phyloP scores from a whole-genome alignment of 1,140 invertebrate genomes.

The Radopholus similis region DNA sequence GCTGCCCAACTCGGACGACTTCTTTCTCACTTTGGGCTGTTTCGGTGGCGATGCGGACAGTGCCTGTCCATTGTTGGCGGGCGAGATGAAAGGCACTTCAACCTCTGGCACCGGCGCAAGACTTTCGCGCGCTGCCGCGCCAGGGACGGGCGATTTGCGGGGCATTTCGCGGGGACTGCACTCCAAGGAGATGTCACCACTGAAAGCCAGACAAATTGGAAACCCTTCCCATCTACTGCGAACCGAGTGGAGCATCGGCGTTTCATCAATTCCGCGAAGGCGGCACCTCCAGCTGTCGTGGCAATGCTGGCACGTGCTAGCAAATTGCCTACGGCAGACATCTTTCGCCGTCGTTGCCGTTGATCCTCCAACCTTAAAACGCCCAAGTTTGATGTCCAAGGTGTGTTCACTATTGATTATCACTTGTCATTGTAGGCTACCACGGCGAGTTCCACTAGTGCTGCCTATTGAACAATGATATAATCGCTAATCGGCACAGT shows the following conservation, averaged over 20 bases:
- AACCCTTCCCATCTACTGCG: too few species aligned
- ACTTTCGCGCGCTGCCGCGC: constrained; percentile 10
- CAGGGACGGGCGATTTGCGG: constrained; percentile 9
- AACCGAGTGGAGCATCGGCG: constrained; percentile 17
- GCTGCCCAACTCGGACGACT: constrained; percentile 45
- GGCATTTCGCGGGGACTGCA: constrained; percentile 31
- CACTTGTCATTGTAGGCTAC: constrained; percentile 60
- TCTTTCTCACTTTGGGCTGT: constrained; percentile 19
- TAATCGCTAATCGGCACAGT: background rate
- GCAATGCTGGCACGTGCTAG: constrained; percentile 25
- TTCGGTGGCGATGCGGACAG: constrained; percentile 14
- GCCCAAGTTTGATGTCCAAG: too few species aligned
- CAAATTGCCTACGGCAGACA: constrained; percentile 43
- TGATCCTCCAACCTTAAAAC: constrained; percentile 59
- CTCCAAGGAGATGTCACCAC: constrained; percentile 18
- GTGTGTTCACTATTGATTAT: too few species aligned
- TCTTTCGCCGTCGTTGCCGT: constrained; percentile 32
- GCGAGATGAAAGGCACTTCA: constrained; percentile 5
- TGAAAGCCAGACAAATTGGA: too few species aligned
- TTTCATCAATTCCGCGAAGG: constrained; percentile 24
- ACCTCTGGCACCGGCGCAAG: background rate
- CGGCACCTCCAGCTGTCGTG: constrained; percentile 9
- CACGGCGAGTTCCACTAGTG: constrained; percentile 50
- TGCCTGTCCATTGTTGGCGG: constrained; percentile 11
- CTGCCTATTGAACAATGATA: constrained; percentile 6